phyloP scores from a whole-genome alignment of 92 coral and sea anemone genomes.

The Diadumene lineata region DNA sequence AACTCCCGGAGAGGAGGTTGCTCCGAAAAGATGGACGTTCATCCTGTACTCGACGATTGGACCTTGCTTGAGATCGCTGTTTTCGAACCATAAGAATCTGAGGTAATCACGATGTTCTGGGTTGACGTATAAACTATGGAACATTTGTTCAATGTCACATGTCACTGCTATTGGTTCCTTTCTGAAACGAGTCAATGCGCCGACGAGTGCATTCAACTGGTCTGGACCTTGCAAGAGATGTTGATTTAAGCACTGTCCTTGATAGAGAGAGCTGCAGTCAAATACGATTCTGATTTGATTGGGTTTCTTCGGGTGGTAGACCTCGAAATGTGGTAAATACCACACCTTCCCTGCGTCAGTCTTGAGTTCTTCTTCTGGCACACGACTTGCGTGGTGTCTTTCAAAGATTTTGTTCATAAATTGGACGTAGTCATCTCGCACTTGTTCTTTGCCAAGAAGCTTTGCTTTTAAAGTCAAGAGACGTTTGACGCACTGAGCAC shows the following conservation, averaged over 20 bases:
- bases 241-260: constrained; percentile 52
- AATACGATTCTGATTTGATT: constrained; percentile 58
- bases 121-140: constrained; percentile 43
- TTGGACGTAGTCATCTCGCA: constrained; percentile 56
- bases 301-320: constrained; percentile 58
- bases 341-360: constrained; percentile 37
- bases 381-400: constrained; percentile 57
- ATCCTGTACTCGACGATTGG: constrained; percentile 52
- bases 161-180: constrained; percentile 23
- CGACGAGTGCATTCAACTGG: constrained; percentile 53
- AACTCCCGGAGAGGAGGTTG: constrained; percentile 59
- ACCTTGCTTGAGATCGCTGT: constrained; percentile 41
- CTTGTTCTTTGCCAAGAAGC: constrained; percentile 48
- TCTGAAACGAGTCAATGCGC: constrained; percentile 52
- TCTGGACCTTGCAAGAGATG: constrained; percentile 64
- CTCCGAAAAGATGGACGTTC: constrained; percentile 75
- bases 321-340: constrained; percentile 61
- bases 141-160: constrained; percentile 36
- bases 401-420: constrained; percentile 58
- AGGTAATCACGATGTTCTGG: constrained; percentile 65
- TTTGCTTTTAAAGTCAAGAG: constrained; percentile 47
- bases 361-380: constrained; percentile 30
- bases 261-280: constrained; percentile 46
- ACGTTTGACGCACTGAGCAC: constrained; percentile 45
- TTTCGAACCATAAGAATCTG: constrained; percentile 63